Conservation (phyloP, 2,888 invertebrate species). For the Gryllus longicercus region DNA sequence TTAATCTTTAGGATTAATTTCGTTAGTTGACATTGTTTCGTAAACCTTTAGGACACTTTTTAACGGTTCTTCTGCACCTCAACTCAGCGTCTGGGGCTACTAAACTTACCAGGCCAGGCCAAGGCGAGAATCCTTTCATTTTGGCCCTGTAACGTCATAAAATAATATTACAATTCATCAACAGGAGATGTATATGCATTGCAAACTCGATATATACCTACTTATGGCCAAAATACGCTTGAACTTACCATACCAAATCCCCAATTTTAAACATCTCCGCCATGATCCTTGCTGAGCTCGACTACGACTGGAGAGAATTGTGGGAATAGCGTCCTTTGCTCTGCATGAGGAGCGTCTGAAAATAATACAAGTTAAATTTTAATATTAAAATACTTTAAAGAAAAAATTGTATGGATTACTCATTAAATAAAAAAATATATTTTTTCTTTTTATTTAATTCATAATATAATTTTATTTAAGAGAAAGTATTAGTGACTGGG, state of each 20-base stretch:
- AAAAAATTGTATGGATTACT: too few relatives aligned
- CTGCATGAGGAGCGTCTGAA: not conserved
- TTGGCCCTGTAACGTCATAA: constrained; percentile 77
- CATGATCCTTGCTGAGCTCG: constrained; percentile 24
- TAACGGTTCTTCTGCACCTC: constrained; percentile 23
- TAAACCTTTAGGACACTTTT: not conserved
- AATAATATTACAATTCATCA: constrained; percentile 23
- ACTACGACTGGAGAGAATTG: constrained; percentile 28
- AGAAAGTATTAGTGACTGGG: too few relatives aligned
- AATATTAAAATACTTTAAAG: too few relatives aligned
- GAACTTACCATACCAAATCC: constrained; percentile 66
- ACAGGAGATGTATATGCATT: not conserved
- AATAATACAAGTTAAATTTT: not conserved
- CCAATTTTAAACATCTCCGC: constrained; percentile 55
- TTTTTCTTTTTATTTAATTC: too few relatives aligned
- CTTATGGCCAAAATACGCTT: not conserved
- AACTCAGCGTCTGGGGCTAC: constrained; percentile 40
- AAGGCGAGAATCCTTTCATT: constrained; percentile 95
- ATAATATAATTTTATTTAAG: too few relatives aligned
- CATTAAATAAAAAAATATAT: too few relatives aligned
- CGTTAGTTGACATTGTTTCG: too few relatives aligned
- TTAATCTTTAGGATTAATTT: too few relatives aligned
- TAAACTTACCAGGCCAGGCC: constrained; percentile 90
- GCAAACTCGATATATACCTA: not conserved
- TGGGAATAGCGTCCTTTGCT: constrained; percentile 30